These are phyloP conservation scores for Nymphalis c-album DNA, from an alignment of 2,888 invertebrate species.

Conservation along the genomic window DNA sequence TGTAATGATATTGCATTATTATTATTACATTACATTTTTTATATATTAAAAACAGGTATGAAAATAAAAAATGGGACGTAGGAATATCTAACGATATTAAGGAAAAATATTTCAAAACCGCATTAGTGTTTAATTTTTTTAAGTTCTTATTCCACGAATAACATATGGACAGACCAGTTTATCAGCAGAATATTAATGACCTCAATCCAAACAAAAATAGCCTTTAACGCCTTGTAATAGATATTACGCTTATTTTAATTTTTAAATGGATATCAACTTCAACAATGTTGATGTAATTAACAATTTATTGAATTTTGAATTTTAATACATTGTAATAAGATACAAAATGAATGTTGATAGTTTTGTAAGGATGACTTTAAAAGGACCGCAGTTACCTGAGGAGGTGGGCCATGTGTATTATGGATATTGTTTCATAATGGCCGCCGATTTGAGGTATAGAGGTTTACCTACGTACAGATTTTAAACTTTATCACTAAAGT, in stretches of 20 bases:
- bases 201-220: not conserved
- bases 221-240: constrained; percentile 10
- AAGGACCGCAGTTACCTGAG: constrained; percentile 48
- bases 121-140: constrained; percentile 15
- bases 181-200: constrained; percentile 5
- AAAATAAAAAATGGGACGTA: constrained; percentile 5
- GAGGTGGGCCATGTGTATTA: constrained; percentile 50
- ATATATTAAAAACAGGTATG: not conserved
- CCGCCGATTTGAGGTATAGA: constrained; percentile 32
- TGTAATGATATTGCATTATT: too few species aligned
- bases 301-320: constrained; percentile 9
- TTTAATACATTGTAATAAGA: not conserved
- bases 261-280: not conserved
- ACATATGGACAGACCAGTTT: constrained; percentile 58
- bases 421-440: constrained; percentile 52
- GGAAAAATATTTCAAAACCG: constrained; percentile 11
- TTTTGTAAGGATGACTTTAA: constrained; percentile 37
- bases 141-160: constrained; percentile 51
- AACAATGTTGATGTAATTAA: not conserved
- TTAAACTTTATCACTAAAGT: not conserved
- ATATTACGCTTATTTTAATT: not conserved
- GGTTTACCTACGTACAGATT: not conserved
- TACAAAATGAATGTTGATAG: not conserved
- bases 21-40: too few species aligned
- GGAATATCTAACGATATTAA: constrained; percentile 19